Base-by-base conservation (phyloP, 2,888 invertebrate genomes). In the Conomelus anceps region DNA sequence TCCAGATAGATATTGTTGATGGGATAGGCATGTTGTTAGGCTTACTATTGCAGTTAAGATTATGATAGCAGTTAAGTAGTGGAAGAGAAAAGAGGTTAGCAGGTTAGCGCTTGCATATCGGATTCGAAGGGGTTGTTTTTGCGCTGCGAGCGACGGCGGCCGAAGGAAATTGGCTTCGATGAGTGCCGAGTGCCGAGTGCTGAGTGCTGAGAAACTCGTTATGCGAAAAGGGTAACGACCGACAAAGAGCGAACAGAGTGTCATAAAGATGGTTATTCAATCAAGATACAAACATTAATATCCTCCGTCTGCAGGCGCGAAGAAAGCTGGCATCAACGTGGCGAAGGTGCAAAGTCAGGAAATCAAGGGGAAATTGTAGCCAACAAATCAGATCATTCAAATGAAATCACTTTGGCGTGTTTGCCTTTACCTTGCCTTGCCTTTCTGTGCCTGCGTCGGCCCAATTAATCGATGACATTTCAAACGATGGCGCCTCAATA, bases 291-390 rank as follows among this genome's bases (percentile, higher is more conserved):
- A 63, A 63, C 63, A 63, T 63, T 63, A 63, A 63, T 63, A 63
- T 63, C 63, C 63, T 63, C 63, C 63, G 63, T 34, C 34, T n/a
- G 63, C 26, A 26, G 26, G 11, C 26, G 26, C 26, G 26, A 63
- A 63, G 63, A 63, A 63, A 63, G 63, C 63, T 4, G 7, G 63
- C 34, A n/a, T n/a, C n/a, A n/a, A n/a, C n/a, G n/a, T n/a, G 34
- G 34, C 34, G 17, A 34, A 34, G 34, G 34, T 34, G 34, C 63
- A 13, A 63, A 13, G 63, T 63, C 63, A 23, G 86, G 86, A 86
- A 86, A 86, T 86, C 23, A 23, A 86, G 24, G n/a, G 86, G 86
- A 86, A 86, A 86, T 86, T 86, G 86, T 86, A 86, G 29, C 24
- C 24, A 29, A 29, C 86, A 86, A 86, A 86, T 86, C 85, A 85